Percentiles rank a stretch among this genome's conserved stretches.
These are phyloP conservation scores for Geotrypetes seraphini DNA, from an alignment of 2,797 vertebrate species.

Conservation along the genomic window DNA sequence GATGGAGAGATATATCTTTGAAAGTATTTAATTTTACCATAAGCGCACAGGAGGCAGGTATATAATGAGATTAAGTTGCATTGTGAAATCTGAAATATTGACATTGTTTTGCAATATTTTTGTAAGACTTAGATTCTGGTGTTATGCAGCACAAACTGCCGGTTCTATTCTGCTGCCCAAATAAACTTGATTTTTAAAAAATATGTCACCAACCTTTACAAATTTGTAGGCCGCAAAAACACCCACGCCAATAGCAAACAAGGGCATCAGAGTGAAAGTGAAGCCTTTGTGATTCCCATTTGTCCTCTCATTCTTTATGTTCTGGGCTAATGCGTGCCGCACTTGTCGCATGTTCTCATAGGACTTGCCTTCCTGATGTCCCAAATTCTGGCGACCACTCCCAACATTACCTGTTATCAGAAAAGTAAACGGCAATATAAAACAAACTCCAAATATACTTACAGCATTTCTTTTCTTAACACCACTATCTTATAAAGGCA, in stretches of 20 bases:
- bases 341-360: conserved; percentile 67
- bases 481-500: no score
- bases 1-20: no score
- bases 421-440: neutral
- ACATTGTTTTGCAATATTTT: no score
- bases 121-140: no score
- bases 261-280: conserved; percentile 83
- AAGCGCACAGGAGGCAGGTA: no score
- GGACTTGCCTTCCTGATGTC: conserved; percentile 36
- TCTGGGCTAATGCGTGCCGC: conserved; percentile 76
- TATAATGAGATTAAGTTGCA: no score
- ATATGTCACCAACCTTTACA: conserved; percentile 69
- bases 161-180: no score
- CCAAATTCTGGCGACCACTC: conserved; percentile 33
- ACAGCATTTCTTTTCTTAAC: neutral
- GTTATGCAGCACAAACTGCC: no score
- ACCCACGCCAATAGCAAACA: conserved; percentile 79
- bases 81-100: no score
- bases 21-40: no score
- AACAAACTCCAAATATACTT: neutral
- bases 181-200: no score
- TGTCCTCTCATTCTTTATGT: conserved; percentile 65
- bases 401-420: conserved; percentile 23
- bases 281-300: conserved; percentile 70
- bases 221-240: conserved; percentile 84